Evolutionary conservation across 2,888 invertebrate genomes (phyloP), one percentile per base, ranked within the genome.

Genomic region (Epinotia nisella): DNA sequence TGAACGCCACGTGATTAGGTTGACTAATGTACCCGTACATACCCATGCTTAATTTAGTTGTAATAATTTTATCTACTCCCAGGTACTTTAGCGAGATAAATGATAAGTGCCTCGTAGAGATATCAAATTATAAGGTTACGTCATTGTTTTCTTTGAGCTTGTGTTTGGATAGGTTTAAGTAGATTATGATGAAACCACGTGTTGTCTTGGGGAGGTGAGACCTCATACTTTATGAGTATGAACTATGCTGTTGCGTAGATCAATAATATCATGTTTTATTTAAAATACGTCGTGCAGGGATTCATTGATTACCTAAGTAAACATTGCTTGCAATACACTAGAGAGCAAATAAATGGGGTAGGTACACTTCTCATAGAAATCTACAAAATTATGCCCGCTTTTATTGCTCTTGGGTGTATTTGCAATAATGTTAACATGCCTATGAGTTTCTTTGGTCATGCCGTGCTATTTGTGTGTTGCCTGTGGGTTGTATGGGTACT

Each of bases 51-150:
- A 13, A 72, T 68, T 72, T 62, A 51, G 53, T 56, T 61, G n/a
- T 55, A 67, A 45, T 56, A 51, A 73, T 39, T 67, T 71, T 72
- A 72, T 72, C 71, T 56, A 45, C 21, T 45, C 21, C 19, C 11
- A 61, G 9, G 62, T 51, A 62, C 45, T 11, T 10, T 64, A 64
- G 65, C 49, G 65, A 74, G 74, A 74, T 70, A 70, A 74, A 49
- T 70, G 66, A 74, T 66, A 70, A 51, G 51, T 61, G 21, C 15
- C n/a, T 49, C 65, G 39, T 45, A 71, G 69, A 74, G 78, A 79
- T 77, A 78, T 74, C 72, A 71, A 75, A 70, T 76, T 78, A 76
- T 59, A 70, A 59, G 65, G 71, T 80, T 78, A 80, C 81, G 79
- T 80, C 79, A 79, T 75, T 74, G 75, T 74, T 73, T 75, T 67